Evolutionary conservation across 2,888 invertebrate species (phyloP), one percentile per base, ranked within the genome.

Genomic region (Gisinianus flammeolus): DNA sequence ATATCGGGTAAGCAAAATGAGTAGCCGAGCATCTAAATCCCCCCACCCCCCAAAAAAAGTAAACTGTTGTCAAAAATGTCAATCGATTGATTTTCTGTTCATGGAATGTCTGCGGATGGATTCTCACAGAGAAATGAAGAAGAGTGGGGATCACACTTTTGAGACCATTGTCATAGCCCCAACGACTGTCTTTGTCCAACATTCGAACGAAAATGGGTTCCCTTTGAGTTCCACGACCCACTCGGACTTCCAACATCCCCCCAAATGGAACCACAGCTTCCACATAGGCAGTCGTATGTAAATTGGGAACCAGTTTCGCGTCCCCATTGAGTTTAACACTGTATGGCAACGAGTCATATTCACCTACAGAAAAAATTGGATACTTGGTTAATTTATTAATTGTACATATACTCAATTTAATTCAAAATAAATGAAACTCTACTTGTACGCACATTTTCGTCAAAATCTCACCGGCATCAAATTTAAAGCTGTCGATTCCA

Each of bases 391-490:
- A n/a, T n/a, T n/a, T n/a, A n/a, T n/a, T n/a, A n/a, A n/a, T n/a
- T n/a, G n/a, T n/a, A n/a, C n/a, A n/a, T n/a, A n/a, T n/a, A n/a
- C n/a, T n/a, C n/a, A n/a, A n/a, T n/a, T n/a, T n/a, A n/a, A n/a
- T n/a, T n/a, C n/a, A n/a, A n/a, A n/a, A n/a, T n/a, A n/a, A n/a
- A n/a, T n/a, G n/a, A n/a, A n/a, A n/a, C n/a, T n/a, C n/a, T n/a
- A n/a, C n/a, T n/a, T n/a, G n/a, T n/a, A n/a, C n/a, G n/a, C n/a
- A n/a, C n/a, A n/a, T n/a, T n/a, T n/a, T n/a, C n/a, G n/a, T n/a
- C n/a, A n/a, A n/a, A n/a, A n/a, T n/a, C n/a, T n/a, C n/a, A 30
- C 94, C 95, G 64, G 94, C 94, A 85, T 94, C 94, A 85, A 94
- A 94, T 87, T 94, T 94, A 83, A 93, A 91, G 79, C 91, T 91